These are phyloP conservation scores for Anomalospiza imberbis DNA, from an alignment of 2,797 vertebrate species.

Conservation along the genomic window DNA sequence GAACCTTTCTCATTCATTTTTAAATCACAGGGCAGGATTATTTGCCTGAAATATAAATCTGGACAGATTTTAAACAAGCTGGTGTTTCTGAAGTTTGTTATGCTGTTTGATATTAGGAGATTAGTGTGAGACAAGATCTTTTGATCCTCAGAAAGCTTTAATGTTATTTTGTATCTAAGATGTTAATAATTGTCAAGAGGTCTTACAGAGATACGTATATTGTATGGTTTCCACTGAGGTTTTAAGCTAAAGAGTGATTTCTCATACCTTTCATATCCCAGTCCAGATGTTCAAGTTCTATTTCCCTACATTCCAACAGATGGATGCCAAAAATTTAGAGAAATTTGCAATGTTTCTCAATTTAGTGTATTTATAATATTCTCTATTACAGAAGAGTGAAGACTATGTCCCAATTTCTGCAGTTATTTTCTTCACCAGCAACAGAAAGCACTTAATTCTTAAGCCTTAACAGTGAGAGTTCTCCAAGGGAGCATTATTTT, in stretches of 20 bases:
- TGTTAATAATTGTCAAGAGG: constrained; percentile 40
- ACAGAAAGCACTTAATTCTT: constrained; percentile 27
- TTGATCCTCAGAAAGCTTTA: constrained; percentile 23
- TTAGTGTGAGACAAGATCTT: constrained; percentile 46
- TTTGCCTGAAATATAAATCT: constrained; percentile 54
- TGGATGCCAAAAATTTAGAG: constrained; percentile 17
- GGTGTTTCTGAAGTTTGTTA: constrained; percentile 18
- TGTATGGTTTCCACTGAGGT: neutral
- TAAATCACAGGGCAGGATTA: constrained; percentile 31
- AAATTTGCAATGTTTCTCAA: neutral
- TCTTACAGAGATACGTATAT: neutral
- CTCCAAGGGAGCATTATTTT: constrained; percentile 36
- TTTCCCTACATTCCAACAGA: constrained; percentile 8
- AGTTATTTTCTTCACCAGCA: constrained; percentile 19
- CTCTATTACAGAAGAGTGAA: neutral
- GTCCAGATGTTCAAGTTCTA: constrained; percentile 42
- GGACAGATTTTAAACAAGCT: constrained; percentile 11
- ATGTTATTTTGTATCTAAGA: constrained; percentile 31
- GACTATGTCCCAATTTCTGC: constrained; percentile 15
- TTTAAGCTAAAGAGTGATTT: constrained; percentile 25
- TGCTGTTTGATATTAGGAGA: neutral
- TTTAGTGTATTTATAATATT: neutral
- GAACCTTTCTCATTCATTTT: constrained; percentile 37
- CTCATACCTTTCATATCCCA: neutral
- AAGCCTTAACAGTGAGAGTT: neutral